Conservation (phyloP, 2,888 invertebrate genomes). For the Maniola hyperantus region DNA sequence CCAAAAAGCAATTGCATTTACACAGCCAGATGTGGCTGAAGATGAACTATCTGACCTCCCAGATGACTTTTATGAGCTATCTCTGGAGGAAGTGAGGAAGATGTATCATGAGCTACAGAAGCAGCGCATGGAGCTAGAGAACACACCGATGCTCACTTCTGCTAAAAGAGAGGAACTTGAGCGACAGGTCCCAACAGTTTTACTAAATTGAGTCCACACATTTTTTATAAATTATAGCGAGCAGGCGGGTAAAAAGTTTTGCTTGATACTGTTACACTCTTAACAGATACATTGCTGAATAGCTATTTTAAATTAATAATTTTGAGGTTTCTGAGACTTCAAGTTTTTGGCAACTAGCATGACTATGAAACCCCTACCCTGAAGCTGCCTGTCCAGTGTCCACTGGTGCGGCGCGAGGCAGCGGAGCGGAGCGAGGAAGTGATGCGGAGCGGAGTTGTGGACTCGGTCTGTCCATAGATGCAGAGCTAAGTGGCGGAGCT, state of each 20-base stretch:
- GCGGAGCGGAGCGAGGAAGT: too few relatives aligned
- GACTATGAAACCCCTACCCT: too few relatives aligned
- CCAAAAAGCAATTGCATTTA: slow-evolving; percentile 89
- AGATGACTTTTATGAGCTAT: slow-evolving; percentile 94
- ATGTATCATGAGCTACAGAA: slow-evolving; percentile 89
- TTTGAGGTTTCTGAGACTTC: too few relatives aligned
- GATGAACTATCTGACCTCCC: slow-evolving; percentile 87
- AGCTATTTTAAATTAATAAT: too few relatives aligned
- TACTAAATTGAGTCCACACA: too few relatives aligned
- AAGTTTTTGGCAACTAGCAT: too few relatives aligned
- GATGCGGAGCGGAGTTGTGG: too few relatives aligned
- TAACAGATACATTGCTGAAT: too few relatives aligned
- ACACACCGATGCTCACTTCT: slow-evolving; percentile 87
- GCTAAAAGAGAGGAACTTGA: slow-evolving; percentile 54
- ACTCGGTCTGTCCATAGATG: too few relatives aligned
- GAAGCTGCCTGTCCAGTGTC: too few relatives aligned
- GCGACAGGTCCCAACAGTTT: slow-evolving; percentile 52
- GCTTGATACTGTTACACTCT: background rate
- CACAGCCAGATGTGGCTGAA: slow-evolving; percentile 80
- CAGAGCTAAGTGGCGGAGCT: too few relatives aligned
- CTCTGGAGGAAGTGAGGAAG: slow-evolving; percentile 90
- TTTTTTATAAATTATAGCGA: background rate
- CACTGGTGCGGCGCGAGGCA: too few relatives aligned
- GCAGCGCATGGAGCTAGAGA: slow-evolving; percentile 84
- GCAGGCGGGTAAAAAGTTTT: background rate